Evolutionary conservation across 2,113 vertebrate genomes (phyloP).

Genomic region (Microcebus jonahi): DNA sequence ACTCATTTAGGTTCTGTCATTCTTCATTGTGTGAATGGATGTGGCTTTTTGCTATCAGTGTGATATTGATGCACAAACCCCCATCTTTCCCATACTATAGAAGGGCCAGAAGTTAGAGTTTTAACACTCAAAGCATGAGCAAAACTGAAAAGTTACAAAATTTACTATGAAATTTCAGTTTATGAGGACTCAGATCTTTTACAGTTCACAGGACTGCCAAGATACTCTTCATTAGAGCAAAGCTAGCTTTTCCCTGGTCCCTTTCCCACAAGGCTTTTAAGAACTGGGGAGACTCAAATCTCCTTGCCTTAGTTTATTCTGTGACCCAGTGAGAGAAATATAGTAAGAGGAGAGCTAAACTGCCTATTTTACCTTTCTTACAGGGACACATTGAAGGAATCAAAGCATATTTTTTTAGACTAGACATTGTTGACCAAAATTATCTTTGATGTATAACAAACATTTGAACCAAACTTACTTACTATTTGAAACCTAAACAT

Average conservation of each 20-base stretch:
- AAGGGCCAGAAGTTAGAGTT: neutral
- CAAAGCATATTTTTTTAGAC: neutral
- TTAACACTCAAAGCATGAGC: neutral
- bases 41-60: neutral
- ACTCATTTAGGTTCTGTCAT: neutral
- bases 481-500: slow-evolving; percentile 16
- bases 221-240: neutral
- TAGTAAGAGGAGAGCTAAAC: neutral
- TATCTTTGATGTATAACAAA: neutral
- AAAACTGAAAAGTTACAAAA: slow-evolving; percentile 21
- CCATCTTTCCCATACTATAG: neutral
- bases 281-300: neutral
- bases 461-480: neutral
- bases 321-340: neutral
- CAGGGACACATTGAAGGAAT: neutral
- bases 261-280: slow-evolving; percentile 1
- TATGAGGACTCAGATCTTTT: neutral
- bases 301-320: neutral
- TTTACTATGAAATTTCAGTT: neutral
- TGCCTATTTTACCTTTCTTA: neutral
- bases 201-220: neutral
- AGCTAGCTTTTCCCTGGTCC: neutral
- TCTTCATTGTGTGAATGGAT: neutral
- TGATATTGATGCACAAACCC: neutral
- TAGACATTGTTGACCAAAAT: neutral